Conservation (phyloP, 2,113 vertebrate genomes). For the Abramis brama region DNA sequence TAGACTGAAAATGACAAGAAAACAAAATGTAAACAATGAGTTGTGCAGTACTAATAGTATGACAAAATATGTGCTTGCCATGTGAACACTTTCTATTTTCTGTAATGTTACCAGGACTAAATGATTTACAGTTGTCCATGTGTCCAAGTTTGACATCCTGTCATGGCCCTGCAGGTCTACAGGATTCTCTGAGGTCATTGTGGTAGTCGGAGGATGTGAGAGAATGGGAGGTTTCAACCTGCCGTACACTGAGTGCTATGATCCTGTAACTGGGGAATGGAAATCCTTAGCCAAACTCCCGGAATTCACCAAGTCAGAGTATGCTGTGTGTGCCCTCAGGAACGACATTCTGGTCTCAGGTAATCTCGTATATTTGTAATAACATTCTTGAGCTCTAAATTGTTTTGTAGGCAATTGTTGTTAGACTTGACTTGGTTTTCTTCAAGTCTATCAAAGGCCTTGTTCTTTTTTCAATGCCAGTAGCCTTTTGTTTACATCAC, state of each 20-base stretch:
- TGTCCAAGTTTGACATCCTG: not conserved
- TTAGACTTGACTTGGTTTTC: not conserved
- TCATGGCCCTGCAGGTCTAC: slow-evolving; percentile 83
- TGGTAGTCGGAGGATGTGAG: slow-evolving; percentile 97
- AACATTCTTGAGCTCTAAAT: not conserved
- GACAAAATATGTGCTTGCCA: not conserved
- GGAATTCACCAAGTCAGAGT: slow-evolving; percentile 98
- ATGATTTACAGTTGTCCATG: not conserved
- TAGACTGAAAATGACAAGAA: slow-evolving; percentile 9
- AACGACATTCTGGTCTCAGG: slow-evolving; percentile 99
- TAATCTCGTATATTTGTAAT: slow-evolving; percentile 67
- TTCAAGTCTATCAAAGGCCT: not conserved
- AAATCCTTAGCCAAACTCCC: slow-evolving; percentile 96
- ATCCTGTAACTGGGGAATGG: slow-evolving; percentile 97
- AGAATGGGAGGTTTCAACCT: slow-evolving; percentile 96
- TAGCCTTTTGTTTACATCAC: not conserved
- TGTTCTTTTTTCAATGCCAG: not conserved
- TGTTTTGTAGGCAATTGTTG: not conserved
- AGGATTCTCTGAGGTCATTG: slow-evolving; percentile 96
- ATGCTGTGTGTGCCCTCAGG: slow-evolving; percentile 94
- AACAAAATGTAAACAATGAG: not conserved
- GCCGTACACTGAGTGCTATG: slow-evolving; percentile 96
- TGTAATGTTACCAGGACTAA: not conserved
- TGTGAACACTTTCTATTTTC: not conserved
- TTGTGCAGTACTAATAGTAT: not conserved